Base-by-base conservation (phyloP, 2,113 vertebrate genomes). In the Hymenochirus boettgeri region DNA sequence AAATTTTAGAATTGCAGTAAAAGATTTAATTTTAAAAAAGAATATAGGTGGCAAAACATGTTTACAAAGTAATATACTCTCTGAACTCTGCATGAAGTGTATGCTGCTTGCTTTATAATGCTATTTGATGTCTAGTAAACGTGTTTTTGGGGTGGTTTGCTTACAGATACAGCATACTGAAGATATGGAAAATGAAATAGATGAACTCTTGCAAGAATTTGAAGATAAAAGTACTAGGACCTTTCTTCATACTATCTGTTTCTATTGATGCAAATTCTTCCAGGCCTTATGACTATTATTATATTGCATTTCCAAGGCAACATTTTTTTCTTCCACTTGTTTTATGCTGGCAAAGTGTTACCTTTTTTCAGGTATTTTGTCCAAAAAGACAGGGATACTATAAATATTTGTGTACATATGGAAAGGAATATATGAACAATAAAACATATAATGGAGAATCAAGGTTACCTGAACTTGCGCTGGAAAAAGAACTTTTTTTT, bases 171-270 rank as follows among this genome's bases (percentile, higher is more conserved):
- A 98, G 81, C 95, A 96, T 82, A 98, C 95, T 0, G 96, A 99
- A 37, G 96, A 99, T 74, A 98, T 99, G 96, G 96, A 99, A 79
- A 98, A 98, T 7, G 96, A 99, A 80, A 98, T 99, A 1, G 96
- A 99, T 1, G 96, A 99, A 75, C 91, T 99, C 57, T 81, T 99
- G 71, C 96, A 99, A 74, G 96, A 99, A 80, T 97, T 99, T 18
- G 96, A 99, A 80, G 96, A 99, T 67, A 99, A 99, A 81, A 99
- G 95, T 52, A 92, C 91, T 73, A 83, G 94, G 72, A 89, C 94
- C 78, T 98, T 99, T 74, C 92, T 98, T 65, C 96, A 99, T 75
- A 98, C 94, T 0, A 92, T 99, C 80, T 99, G 96, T 84, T 99
- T 99, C 88, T 98, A 99, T 89, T 99, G 88, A 93, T 39, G 64